Base-by-base conservation (phyloP, 2,113 vertebrate species). In the Gadus macrocephalus region DNA sequence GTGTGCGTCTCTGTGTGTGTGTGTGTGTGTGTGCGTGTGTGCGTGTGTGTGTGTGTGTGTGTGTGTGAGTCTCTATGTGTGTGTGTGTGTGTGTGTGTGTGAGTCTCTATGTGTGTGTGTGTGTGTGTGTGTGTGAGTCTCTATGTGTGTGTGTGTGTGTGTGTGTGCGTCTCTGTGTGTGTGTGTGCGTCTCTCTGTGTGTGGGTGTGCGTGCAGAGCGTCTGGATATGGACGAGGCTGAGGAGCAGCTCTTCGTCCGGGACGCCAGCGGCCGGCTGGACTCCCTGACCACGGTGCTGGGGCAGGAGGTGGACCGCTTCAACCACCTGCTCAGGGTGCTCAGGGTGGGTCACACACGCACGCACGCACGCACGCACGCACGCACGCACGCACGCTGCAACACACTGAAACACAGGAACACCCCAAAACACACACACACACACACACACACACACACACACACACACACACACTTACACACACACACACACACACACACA, bases 301-400 rank as follows among this genome's bases (percentile, higher is more conserved):
- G 90, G 64, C 93, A 95, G 77, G 91, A 96, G 85, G 82, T 89
- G 31, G 92, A 94, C 78, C 87, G 92, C 15, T 94, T 94, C 73
- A 96, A 93, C 80, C 86, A 73, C n/a, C 85, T 94, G 65, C 86
- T 94, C 53, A 83, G 65, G 53, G 67, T 93, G 16, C 82, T 95
- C 12, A 82, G 86, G 62, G 89, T 93, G 83, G 85, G 60, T 5
- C 5, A 64, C 19, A 58, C 11, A 42, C 28, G 53, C 11, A 28
- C 53, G 62, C 58, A 70, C 35, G 53, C 31, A 15, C 20, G 2
- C 42, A 49, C 42, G 11, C 42, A 9, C 42, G 11, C 5, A 3
- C 42, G 11, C 42, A 5, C 42, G 9, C 6, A 2, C 1, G 12
- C 42, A 49, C 42, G 0, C 42, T 0, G 4, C 31, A 31, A 49